Base-by-base conservation (phyloP, 2,113 vertebrate species). In the Nesospiza acunhae region DNA sequence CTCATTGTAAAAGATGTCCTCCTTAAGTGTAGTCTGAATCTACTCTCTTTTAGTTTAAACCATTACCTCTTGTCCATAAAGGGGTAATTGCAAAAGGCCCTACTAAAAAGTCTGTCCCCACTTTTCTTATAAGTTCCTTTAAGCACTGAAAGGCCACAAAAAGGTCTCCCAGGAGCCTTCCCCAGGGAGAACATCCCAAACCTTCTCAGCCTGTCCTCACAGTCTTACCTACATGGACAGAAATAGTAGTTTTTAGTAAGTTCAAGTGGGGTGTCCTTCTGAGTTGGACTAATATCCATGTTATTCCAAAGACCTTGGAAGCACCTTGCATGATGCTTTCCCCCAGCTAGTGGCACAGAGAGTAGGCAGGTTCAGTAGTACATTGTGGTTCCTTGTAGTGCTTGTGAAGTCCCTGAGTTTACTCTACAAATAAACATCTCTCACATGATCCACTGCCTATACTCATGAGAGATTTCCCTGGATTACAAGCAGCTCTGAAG, bases 321-420 rank as follows among this genome's bases (percentile, higher is more conserved):
- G 79, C n/a, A 68, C 26, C 22, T 28, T 50, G 26, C 18, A 52
- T 3, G 6, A 47, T 26, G 42, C 76, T 47, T 74, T 87, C 39
- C 62, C 35, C 18, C 52, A 49, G 21, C 15, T 74, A 90, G 41
- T 50, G 83, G 49, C 63, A 64, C 27, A 85, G 19, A n/a, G 26
- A 72, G 60, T 2, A 81, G 41, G 76, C 4, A 19, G 20, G 22
- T 76, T 90, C 69, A 93, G 49, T 44, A 90, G 74, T 84, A 75
- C 52, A 84, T 0, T 14, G 3, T 59, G 12, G 33, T 23, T 79
- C 28, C 30, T 78, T 73, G 76, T 50, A 90, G 83, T 81, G 64
- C 49, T 96, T 90, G 41, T 78, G n/a, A 90, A 87, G 60, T 89
- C 92, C 94, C 92, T 89, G 94, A 95, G 96, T 76, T 93, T 94